Conservation (phyloP, 2,797 vertebrate species). For the Manis pentadactyla region DNA sequence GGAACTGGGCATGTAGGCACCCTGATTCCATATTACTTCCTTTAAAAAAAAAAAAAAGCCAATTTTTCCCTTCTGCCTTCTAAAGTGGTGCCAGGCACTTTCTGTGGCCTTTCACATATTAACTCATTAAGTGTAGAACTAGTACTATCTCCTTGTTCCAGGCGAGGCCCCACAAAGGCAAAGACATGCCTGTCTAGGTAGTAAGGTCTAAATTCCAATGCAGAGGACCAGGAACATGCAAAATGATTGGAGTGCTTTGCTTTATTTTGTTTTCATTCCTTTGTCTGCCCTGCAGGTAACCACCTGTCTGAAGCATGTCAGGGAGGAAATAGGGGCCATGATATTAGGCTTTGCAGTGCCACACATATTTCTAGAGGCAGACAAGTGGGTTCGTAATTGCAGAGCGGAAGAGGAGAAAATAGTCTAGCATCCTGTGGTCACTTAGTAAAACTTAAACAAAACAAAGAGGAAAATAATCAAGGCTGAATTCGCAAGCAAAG, state of each 20-base stretch:
- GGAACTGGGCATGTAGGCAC: background rate
- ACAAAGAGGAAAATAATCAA: background rate
- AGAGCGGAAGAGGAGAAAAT: background rate
- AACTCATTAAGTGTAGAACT: background rate
- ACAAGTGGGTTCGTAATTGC: background rate
- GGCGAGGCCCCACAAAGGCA: background rate
- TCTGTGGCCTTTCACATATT: background rate
- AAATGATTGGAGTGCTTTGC: background rate
- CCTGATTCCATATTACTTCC: background rate
- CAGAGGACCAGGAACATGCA: background rate
- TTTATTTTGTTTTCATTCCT: background rate
- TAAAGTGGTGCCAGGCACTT: background rate
- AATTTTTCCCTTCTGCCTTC: background rate
- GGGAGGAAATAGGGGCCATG: background rate
- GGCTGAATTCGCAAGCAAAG: background rate
- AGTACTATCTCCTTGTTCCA: background rate
- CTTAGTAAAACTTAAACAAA: slow-evolving; percentile 8
- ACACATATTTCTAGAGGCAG: background rate
- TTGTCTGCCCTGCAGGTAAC: background rate
- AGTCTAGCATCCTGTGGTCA: background rate
- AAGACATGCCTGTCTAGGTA: background rate
- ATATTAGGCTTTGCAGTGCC: background rate
- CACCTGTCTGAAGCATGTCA: background rate
- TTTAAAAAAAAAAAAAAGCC: background rate
- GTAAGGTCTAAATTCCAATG: background rate